These are phyloP conservation scores for Gymnocheta viridis DNA, from an alignment of 2,888 invertebrate genomes.

Conservation along the genomic window DNA sequence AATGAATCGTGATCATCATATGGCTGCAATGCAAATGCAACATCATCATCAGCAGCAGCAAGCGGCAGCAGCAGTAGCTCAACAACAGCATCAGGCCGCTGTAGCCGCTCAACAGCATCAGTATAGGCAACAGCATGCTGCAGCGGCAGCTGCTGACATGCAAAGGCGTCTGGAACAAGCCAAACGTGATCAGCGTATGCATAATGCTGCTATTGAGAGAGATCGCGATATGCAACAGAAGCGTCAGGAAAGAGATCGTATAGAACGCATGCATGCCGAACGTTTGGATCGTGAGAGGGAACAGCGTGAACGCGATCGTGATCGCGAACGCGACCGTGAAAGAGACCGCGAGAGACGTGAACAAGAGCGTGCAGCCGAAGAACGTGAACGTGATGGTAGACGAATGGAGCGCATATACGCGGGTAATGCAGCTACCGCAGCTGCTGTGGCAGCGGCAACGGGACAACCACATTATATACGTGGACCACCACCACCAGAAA, in stretches of 20 bases:
- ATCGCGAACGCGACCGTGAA: slow-evolving; percentile 74
- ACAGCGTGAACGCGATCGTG: slow-evolving; percentile 77
- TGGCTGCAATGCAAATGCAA: slow-evolving; percentile 80
- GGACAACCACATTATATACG: slow-evolving; percentile 77
- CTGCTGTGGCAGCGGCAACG: slow-evolving; percentile 72
- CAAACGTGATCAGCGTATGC: slow-evolving; percentile 78
- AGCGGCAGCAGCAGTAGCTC: slow-evolving; percentile 79
- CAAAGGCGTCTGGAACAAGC: slow-evolving; percentile 76
- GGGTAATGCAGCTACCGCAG: slow-evolving; percentile 73
- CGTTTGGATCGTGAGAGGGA: slow-evolving; percentile 77
- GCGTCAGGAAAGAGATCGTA: slow-evolving; percentile 78
- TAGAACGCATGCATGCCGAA: slow-evolving; percentile 77
- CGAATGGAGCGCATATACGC: slow-evolving; percentile 78
- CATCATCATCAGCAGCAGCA: slow-evolving; percentile 80
- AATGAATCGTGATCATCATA: slow-evolving; percentile 84
- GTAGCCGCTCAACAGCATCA: slow-evolving; percentile 79
- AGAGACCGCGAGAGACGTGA: slow-evolving; percentile 75
- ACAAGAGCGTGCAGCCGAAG: slow-evolving; percentile 77
- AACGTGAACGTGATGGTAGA: slow-evolving; percentile 77
- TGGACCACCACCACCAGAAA: slow-evolving; percentile 76
- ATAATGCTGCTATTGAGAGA: slow-evolving; percentile 74
- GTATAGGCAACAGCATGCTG: slow-evolving; percentile 76
- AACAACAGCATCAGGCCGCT: slow-evolving; percentile 76
- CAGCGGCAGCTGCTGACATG: slow-evolving; percentile 74
- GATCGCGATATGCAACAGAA: slow-evolving; percentile 80